A percentile compares a stretch with the other conserved stretches of the same genome.
Conservation (phyloP, 2,888 invertebrate genomes). For the Lycophotia porphyrea region DNA sequence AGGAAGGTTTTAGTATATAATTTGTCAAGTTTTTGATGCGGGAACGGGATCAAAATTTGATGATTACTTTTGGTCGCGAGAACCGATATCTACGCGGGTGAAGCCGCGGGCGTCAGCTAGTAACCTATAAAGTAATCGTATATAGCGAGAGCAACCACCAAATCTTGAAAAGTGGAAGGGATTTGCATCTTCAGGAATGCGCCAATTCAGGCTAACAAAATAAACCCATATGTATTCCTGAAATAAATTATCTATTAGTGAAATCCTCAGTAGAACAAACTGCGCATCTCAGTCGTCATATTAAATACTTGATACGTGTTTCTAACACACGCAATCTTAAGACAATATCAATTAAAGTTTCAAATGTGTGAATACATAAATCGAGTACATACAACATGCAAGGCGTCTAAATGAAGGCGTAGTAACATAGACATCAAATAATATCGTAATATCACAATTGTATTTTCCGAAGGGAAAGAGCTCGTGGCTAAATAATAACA, state of each 20-base stretch:
- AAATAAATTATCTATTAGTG: neutral
- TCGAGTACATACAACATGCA: slow-evolving; percentile 25
- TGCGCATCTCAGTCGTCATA: slow-evolving; percentile 8
- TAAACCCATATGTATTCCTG: neutral
- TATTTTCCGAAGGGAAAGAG: no score
- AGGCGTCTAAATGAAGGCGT: neutral
- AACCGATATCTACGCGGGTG: no score
- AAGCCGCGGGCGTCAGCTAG: no score
- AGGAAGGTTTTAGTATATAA: no score
- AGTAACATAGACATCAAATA: neutral
- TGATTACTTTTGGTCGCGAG: no score
- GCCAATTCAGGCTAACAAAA: neutral
- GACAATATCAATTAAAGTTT: slow-evolving; percentile 43
- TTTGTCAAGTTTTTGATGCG: no score
- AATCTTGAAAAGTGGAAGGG: no score
- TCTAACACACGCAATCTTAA: slow-evolving; percentile 38
- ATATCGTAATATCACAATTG: neutral
- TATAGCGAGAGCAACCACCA: neutral
- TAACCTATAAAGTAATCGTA: no score
- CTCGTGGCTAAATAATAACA: no score
- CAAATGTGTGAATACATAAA: slow-evolving; percentile 21
- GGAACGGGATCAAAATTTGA: no score
- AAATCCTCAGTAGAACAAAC: slow-evolving; percentile 1
- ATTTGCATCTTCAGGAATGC: neutral
- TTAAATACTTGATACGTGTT: slow-evolving; percentile 18